Percentiles rank a stretch among this genome's conserved stretches.
Conservation (phyloP, 2,113 vertebrate species). For the Onychorhynchus coronatus region DNA sequence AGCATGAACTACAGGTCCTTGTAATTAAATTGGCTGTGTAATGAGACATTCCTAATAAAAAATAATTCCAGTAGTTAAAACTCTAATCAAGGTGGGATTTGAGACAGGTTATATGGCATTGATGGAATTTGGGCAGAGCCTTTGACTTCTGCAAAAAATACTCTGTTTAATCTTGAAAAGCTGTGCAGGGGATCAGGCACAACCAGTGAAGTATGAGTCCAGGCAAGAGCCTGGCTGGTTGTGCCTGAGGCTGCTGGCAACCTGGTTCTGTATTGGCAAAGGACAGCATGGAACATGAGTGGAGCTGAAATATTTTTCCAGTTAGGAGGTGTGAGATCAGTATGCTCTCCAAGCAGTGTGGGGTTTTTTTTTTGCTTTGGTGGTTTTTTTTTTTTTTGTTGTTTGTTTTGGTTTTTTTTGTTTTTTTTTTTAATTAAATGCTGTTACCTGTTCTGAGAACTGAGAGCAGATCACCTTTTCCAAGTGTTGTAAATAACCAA, state of each 20-base stretch:
- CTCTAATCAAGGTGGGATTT: background rate
- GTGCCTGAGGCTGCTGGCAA: background rate
- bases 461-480: background rate
- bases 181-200: accelerated
- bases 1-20: background rate
- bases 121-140: background rate
- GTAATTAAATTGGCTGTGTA: background rate
- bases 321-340: accelerated
- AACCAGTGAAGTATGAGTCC: accelerated
- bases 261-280: background rate
- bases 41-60: background rate
- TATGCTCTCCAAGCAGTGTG: accelerated
- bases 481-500: accelerated
- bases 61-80: background rate
- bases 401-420: too few relatives aligned
- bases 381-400: too few relatives aligned
- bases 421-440: background rate
- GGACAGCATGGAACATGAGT: accelerated
- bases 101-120: background rate
- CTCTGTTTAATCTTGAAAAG: background rate
- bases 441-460: background rate
- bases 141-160: background rate
- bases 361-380: too few relatives aligned
- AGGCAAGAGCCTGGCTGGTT: background rate
- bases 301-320: too few relatives aligned